A percentile compares a stretch with the other conserved stretches of the same genome.
Evolutionary conservation across 2,888 invertebrate genomes (phyloP).

Genomic region (Herminia tarsipennalis): DNA sequence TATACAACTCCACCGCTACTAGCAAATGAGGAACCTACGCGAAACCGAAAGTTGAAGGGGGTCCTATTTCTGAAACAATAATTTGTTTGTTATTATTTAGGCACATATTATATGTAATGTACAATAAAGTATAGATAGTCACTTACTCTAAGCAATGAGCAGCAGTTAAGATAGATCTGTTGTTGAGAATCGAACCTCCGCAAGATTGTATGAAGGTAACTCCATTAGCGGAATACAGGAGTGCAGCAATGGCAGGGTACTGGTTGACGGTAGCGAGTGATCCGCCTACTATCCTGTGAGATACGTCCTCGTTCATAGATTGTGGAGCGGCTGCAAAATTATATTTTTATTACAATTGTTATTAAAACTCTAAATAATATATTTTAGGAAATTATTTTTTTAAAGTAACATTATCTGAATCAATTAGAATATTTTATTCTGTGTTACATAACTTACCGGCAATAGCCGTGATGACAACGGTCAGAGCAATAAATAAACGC

Average conservation of each 20-base stretch:
- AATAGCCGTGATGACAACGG: too few species aligned
- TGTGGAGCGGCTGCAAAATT: too few species aligned
- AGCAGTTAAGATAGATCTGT: slow-evolving; percentile 6
- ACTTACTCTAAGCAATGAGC: slow-evolving; percentile 13
- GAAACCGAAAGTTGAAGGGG: slow-evolving; percentile 41
- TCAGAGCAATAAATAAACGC: too few species aligned
- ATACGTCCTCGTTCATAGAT: too few species aligned
- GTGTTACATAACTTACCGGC: too few species aligned
- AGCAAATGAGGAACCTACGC: slow-evolving; percentile 51
- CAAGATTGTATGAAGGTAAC: background rate
- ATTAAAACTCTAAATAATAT: too few species aligned
- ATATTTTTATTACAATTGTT: too few species aligned
- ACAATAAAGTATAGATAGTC: too few species aligned
- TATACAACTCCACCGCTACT: slow-evolving; percentile 55
- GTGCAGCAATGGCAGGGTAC: background rate
- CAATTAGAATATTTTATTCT: too few species aligned
- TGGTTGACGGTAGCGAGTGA: background rate
- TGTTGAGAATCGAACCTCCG: slow-evolving; percentile 3
- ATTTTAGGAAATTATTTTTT: too few species aligned
- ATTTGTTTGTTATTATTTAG: background rate
- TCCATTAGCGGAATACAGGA: background rate
- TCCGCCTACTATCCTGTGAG: slow-evolving; percentile 9
- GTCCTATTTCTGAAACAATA: background rate
- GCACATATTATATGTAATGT: too few species aligned
- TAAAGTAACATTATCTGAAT: too few species aligned